Conservation (phyloP, 2,797 vertebrate genomes). For the Gymnoscopelus braueri region DNA sequence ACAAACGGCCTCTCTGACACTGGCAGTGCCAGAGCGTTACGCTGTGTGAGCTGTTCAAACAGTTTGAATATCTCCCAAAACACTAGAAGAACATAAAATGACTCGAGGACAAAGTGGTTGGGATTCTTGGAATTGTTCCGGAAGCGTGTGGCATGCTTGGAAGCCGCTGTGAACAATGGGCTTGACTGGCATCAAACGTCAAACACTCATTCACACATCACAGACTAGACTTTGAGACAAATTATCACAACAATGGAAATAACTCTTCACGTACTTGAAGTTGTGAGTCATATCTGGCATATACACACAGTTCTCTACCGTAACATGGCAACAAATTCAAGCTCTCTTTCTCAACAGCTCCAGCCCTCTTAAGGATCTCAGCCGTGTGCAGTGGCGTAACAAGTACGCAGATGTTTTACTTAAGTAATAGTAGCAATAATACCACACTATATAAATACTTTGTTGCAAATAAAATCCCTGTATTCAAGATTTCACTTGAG, state of each 20-base stretch:
- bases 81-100: not conserved
- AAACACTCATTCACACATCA: constrained; percentile 20
- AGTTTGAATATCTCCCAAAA: not conserved
- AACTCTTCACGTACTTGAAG: constrained; percentile 36
- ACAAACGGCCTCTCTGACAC: no score
- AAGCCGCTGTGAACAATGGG: constrained; percentile 37
- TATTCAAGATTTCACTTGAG: no score
- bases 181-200: constrained; percentile 32
- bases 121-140: constrained; percentile 51
- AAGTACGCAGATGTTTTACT: no score
- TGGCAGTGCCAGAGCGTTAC: no score
- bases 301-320: not conserved
- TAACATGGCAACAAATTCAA: no score
- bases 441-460: not conserved
- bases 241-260: constrained; percentile 40
- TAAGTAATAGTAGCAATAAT: no score
- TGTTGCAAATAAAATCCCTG: no score
- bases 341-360: no score
- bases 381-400: no score
- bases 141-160: constrained; percentile 61
- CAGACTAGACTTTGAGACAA: constrained; percentile 20
- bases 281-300: constrained; percentile 41
- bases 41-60: no score
- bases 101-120: constrained; percentile 34
- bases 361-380: no score